phyloP scores from a whole-genome alignment of 2,797 vertebrate species.

The Atherinosoma microstoma region DNA sequence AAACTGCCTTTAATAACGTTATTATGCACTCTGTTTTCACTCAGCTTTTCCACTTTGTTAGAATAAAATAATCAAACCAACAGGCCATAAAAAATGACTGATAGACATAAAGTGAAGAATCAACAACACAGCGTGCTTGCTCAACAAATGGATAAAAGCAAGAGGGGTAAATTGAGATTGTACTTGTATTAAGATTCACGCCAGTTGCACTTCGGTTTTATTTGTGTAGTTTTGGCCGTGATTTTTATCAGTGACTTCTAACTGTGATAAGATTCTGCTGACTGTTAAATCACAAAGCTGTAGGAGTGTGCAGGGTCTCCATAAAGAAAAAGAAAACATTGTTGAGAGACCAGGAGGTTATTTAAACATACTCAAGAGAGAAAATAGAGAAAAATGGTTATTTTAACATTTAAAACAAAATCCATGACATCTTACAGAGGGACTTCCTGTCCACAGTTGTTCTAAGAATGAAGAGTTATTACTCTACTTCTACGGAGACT shows the following conservation, averaged over 20 bases:
- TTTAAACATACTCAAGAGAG: neutral
- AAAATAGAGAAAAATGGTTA: neutral
- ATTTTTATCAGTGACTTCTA: conserved; percentile 1
- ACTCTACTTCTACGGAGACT: neutral
- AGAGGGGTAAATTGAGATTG: conserved; percentile 19
- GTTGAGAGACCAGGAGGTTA: neutral
- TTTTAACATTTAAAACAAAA: neutral
- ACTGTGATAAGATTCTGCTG: neutral
- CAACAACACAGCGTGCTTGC: conserved; percentile 31
- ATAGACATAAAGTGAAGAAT: conserved; percentile 44
- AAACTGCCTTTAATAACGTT: conserved; percentile 64
- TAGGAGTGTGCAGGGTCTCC: neutral
- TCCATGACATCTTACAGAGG: neutral
- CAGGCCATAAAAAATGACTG: conserved; percentile 58
- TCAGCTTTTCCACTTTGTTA: conserved; percentile 46
- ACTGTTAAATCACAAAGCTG: conserved; percentile 1
- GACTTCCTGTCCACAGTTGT: neutral
- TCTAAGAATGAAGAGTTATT: neutral
- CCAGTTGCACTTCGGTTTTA: neutral
- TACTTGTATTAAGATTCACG: neutral
- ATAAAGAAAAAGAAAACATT: neutral
- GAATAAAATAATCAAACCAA: conserved; percentile 65
- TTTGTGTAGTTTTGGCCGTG: conserved; percentile 5
- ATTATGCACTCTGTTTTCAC: conserved; percentile 52
- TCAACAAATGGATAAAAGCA: conserved; percentile 30